Evolutionary conservation across 2,113 vertebrate species (phyloP).

Genomic region (Regulus satrapa): DNA sequence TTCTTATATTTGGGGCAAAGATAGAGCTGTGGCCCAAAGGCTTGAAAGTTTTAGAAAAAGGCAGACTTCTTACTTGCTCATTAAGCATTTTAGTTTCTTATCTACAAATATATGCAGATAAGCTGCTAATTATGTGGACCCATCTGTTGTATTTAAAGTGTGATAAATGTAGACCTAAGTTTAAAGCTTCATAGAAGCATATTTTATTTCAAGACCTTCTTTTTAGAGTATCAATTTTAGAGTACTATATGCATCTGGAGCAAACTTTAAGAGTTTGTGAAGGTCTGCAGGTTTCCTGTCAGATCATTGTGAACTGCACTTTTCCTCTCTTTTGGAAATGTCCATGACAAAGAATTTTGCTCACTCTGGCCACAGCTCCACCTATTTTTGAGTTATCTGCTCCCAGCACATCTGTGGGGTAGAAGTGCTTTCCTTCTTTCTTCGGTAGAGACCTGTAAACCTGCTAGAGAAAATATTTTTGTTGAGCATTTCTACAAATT

Average conservation of each 20-base stretch:
- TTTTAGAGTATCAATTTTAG: neutral
- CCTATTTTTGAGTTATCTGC: neutral
- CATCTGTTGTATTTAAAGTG: constrained; percentile 58
- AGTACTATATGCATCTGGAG: neutral
- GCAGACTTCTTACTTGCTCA: neutral
- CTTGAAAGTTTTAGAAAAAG: neutral
- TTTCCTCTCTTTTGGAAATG: neutral
- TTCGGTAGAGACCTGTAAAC: neutral
- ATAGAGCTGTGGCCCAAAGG: neutral
- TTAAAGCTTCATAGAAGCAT: constrained; percentile 16
- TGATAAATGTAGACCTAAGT: constrained; percentile 15
- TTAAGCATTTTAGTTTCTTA: constrained; percentile 21
- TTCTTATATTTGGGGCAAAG: neutral
- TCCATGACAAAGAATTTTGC: neutral
- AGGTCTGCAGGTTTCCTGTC: neutral
- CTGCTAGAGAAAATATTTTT: neutral
- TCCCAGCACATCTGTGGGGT: neutral
- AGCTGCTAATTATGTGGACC: constrained; percentile 46
- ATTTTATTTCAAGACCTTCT: neutral
- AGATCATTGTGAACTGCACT: neutral
- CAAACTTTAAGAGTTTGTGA: neutral
- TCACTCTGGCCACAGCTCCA: neutral
- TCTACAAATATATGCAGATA: constrained; percentile 40
- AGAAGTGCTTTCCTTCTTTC: neutral
- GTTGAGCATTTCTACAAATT: neutral